Conservation (phyloP, 1,140 invertebrate species). For the Bombus balteatus region DNA sequence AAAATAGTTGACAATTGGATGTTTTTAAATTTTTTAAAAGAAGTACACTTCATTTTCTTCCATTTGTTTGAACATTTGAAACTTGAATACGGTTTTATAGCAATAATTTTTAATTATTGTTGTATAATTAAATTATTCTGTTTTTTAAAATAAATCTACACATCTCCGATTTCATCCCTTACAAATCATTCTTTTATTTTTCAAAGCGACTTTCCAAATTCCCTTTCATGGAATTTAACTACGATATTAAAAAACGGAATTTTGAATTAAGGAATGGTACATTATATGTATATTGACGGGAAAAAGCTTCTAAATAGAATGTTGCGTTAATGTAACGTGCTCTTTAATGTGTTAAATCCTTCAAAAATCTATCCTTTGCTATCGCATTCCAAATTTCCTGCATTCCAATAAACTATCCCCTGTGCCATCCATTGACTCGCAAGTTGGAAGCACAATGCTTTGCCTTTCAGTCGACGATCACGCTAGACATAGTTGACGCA, state of each 20-base stretch:
- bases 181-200: too few species aligned
- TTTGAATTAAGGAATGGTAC: background rate
- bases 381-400: background rate
- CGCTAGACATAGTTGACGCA: background rate
- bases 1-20: too few species aligned
- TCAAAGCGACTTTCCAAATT: too few species aligned
- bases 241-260: background rate
- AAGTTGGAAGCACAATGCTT: background rate
- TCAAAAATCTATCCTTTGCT: background rate
- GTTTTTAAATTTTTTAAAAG: background rate
- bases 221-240: too few species aligned
- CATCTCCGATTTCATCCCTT: too few species aligned
- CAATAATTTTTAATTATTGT: background rate
- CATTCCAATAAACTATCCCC: background rate
- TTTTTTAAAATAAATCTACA: too few species aligned
- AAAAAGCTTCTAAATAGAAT: too few species aligned
- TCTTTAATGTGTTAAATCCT: background rate
- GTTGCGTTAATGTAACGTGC: background rate
- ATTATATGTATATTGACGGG: too few species aligned
- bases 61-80: background rate
- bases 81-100: background rate
- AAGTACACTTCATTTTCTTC: background rate
- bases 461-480: too few species aligned
- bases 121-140: too few species aligned
- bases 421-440: background rate